phyloP scores from a whole-genome alignment of 2,888 invertebrate species.

The Scelioninae gen. 2 region DNA sequence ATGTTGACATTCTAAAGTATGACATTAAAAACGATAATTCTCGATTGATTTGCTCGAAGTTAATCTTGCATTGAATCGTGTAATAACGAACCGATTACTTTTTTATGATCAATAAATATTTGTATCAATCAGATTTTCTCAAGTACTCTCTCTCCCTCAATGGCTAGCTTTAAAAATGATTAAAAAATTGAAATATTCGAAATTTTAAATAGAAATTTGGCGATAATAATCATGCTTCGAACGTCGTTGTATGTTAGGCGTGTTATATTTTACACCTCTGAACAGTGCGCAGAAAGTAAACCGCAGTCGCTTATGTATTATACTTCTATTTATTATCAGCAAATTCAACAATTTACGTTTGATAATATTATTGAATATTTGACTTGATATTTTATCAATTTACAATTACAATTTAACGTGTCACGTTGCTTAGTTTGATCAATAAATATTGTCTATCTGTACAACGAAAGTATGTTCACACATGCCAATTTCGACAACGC shows the following conservation, averaged over 20 bases:
- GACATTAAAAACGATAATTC: slow-evolving; percentile 31
- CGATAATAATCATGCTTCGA: slow-evolving; percentile 41
- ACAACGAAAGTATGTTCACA: no score
- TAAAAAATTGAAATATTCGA: slow-evolving; percentile 6
- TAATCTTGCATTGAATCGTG: slow-evolving; percentile 41
- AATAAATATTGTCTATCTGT: no score
- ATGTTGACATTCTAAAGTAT: slow-evolving; percentile 36
- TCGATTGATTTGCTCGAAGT: slow-evolving; percentile 18
- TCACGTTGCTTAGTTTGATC: no score
- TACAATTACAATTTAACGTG: no score
- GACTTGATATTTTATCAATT: no score
- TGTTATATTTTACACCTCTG: not conserved
- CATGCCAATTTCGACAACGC: no score
- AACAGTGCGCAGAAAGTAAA: not conserved
- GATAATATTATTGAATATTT: no score
- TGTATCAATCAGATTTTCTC: slow-evolving; percentile 10
- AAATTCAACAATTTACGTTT: no score
- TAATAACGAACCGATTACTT: slow-evolving; percentile 33
- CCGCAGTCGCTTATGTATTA: not conserved
- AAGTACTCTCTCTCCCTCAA: slow-evolving; percentile 11
- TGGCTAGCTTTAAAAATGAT: slow-evolving; percentile 12
- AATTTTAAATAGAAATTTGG: slow-evolving; percentile 17
- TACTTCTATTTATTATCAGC: not conserved
- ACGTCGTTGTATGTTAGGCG: slow-evolving; percentile 9
- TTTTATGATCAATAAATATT: slow-evolving; percentile 8